phyloP scores from a whole-genome alignment of 2,888 invertebrate species.

The Agrotis exclamationis region DNA sequence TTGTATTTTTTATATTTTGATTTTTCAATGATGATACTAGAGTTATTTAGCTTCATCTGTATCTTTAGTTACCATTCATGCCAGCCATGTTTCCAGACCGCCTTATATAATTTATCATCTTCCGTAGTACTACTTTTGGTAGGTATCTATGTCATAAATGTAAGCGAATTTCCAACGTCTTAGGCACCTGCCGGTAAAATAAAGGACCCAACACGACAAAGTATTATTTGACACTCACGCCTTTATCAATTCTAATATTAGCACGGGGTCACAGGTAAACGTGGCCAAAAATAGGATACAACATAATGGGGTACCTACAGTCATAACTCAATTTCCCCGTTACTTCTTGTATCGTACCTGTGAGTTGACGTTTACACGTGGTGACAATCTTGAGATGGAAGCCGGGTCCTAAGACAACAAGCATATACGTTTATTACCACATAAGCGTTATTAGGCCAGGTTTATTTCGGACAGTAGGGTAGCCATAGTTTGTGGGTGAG shows the following conservation, averaged over 20 bases:
- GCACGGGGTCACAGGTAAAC: background rate
- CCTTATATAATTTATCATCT: no score
- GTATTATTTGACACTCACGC: background rate
- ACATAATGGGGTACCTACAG: background rate
- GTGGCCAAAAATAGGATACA: conserved; percentile 34
- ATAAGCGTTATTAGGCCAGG: conserved; percentile 56
- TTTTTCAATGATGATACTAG: no score
- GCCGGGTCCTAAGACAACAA: conserved; percentile 71
- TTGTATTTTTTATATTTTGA: no score
- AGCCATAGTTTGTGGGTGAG: conserved; percentile 10
- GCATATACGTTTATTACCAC: conserved; percentile 55
- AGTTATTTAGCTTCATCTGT: no score
- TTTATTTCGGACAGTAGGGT: conserved; percentile 41
- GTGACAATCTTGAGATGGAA: conserved; percentile 38
- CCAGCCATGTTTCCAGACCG: no score
- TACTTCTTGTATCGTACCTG: conserved; percentile 4
- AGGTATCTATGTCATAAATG: no score
- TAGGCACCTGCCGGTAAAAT: background rate
- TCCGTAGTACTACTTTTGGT: no score
- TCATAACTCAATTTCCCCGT: conserved; percentile 25
- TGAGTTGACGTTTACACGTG: conserved; percentile 8
- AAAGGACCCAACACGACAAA: background rate
- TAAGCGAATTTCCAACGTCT: no score
- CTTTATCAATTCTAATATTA: conserved; percentile 10
- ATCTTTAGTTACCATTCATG: no score